These are phyloP conservation scores for Plecturocebus donacophilus DNA, from an alignment of 2,113 vertebrate genomes.

Conservation along the genomic window DNA sequence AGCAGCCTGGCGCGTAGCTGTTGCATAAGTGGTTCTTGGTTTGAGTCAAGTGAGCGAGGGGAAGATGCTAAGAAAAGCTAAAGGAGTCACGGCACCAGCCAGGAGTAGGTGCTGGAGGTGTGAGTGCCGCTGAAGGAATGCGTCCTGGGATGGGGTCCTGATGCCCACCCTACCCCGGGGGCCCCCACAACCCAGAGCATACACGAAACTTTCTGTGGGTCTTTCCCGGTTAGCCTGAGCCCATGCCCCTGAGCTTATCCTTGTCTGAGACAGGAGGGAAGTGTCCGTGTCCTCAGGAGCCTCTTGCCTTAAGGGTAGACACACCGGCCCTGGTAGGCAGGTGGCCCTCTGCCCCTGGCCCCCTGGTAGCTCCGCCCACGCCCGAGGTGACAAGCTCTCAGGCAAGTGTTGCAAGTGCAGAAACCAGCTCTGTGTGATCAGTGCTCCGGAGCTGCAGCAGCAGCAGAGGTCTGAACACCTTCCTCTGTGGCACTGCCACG, in stretches of 20 bases:
- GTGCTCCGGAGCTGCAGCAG: not conserved
- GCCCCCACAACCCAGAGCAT: not conserved
- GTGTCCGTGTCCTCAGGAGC: not conserved
- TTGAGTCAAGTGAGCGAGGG: not conserved
- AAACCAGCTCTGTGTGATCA: rapidly evolving
- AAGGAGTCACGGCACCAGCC: not conserved
- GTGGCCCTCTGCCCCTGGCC: rapidly evolving
- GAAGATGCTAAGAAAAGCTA: not conserved
- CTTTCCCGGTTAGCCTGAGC: not conserved
- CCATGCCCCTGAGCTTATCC: not conserved
- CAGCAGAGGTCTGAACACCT: not conserved
- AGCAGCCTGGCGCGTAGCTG: not conserved
- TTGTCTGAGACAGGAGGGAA: not conserved
- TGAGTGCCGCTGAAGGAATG: rapidly evolving
- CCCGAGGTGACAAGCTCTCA: rapidly evolving
- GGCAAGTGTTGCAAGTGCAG: not conserved
- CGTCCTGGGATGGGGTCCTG: not conserved
- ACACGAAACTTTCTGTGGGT: not conserved
- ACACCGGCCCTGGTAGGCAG: not conserved
- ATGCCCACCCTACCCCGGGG: not conserved
- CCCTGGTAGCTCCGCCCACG: too few species aligned
- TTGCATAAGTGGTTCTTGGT: not conserved
- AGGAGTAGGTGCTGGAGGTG: not conserved
- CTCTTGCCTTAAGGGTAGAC: not conserved
- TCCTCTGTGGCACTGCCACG: not conserved